Evolutionary conservation across 1,140 invertebrate genomes (phyloP).

Genomic region (Drosophila trapezifrons): DNA sequence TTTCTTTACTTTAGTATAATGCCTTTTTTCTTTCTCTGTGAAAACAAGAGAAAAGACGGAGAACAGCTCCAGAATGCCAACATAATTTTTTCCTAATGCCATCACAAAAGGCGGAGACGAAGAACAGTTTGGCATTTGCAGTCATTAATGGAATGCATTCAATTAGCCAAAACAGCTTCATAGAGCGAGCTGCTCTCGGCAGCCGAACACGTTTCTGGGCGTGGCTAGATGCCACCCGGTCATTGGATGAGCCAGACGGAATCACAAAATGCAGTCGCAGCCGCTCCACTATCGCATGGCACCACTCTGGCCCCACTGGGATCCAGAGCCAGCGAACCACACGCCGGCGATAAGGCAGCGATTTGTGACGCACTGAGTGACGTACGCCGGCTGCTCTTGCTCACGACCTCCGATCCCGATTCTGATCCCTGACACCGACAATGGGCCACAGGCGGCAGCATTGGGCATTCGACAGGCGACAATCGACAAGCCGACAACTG

Average conservation of each 20-base stretch:
- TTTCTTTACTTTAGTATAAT: no score
- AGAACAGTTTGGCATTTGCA: conserved; percentile 9
- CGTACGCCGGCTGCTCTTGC: conserved; percentile 19
- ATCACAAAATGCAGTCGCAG: conserved; percentile 13
- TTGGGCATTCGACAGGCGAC: conserved; percentile 11
- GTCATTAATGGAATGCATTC: conserved; percentile 43
- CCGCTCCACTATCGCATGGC: conserved; percentile 9
- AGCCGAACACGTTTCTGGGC: conserved; percentile 11
- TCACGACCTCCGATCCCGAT: conserved; percentile 10
- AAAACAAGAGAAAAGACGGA: neutral
- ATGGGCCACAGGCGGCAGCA: conserved; percentile 1
- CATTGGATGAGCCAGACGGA: conserved; percentile 11
- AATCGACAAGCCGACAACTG: conserved; percentile 37
- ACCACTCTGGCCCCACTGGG: conserved; percentile 4
- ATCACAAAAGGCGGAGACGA: conserved; percentile 11
- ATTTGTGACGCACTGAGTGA: conserved; percentile 48
- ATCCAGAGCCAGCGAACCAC: neutral
- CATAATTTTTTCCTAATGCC: conserved; percentile 48
- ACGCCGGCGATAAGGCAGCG: conserved; percentile 29
- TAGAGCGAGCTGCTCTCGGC: neutral
- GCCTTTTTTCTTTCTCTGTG: neutral
- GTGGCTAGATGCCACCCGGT: conserved; percentile 17
- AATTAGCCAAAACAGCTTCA: conserved; percentile 43
- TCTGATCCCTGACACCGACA: conserved; percentile 22
- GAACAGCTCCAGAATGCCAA: conserved; percentile 37